These are phyloP conservation scores for Clinocottus analis DNA, from an alignment of 2,113 vertebrate genomes.

Conservation along the genomic window DNA sequence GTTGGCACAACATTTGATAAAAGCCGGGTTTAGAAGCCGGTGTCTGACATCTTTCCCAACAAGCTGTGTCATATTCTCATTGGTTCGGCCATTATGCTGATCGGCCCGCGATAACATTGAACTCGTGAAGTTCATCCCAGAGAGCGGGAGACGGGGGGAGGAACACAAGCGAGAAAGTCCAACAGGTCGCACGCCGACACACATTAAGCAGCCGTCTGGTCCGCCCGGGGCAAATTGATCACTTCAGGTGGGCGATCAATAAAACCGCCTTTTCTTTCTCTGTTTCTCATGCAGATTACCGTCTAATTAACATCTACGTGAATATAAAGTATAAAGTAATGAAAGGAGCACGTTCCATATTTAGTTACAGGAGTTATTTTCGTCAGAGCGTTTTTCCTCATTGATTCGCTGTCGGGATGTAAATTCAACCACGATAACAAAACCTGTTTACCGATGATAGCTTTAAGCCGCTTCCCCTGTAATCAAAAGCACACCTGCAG, in stretches of 20 bases:
- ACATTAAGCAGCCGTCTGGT: neutral
- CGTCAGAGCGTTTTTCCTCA: no score
- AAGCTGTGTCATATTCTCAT: neutral
- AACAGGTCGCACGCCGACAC: neutral
- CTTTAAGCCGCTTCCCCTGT: neutral
- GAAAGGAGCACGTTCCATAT: no score
- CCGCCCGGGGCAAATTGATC: neutral
- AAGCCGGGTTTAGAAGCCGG: neutral
- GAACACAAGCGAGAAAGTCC: neutral
- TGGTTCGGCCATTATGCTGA: neutral
- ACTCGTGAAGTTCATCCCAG: neutral
- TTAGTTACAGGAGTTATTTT: no score
- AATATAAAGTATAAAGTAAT: neutral
- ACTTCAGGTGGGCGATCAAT: no score
- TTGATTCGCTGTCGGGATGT: no score
- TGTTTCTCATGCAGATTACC: neutral
- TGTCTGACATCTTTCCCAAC: neutral
- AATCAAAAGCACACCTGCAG: neutral
- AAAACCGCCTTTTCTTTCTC: neutral
- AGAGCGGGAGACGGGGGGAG: neutral
- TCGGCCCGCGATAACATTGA: neutral
- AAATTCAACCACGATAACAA: no score
- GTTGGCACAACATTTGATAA: slow-evolving; percentile 2
- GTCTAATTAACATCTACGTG: neutral
- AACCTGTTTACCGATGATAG: neutral